Evolutionary conservation across 2,113 vertebrate genomes (phyloP).

Genomic region (Planiliza haematocheilus): DNA sequence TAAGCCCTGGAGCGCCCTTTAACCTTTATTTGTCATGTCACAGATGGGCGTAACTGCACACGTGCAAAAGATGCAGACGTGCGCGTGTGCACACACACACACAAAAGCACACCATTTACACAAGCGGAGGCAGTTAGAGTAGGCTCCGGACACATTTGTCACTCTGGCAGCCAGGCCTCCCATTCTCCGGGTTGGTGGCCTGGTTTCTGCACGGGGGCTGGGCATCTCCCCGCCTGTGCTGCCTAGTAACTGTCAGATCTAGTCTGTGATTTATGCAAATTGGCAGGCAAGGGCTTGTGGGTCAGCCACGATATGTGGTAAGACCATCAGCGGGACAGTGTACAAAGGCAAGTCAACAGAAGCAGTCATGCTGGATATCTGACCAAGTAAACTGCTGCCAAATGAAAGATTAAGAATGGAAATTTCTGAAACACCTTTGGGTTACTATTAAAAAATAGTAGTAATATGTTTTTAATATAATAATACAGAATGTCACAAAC

Average conservation of each 20-base stretch:
- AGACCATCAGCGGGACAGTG: conserved; percentile 65
- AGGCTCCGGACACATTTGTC: conserved; percentile 79
- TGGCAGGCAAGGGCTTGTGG: conserved; percentile 76
- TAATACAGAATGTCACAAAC: background rate
- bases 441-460: background rate
- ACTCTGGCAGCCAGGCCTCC: conserved; percentile 74
- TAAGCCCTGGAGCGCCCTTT: conserved; percentile 32
- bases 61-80: conserved; percentile 31
- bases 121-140: conserved; percentile 67
- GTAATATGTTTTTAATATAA: too few relatives aligned
- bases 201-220: conserved; percentile 77
- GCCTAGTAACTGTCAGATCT: conserved; percentile 82
- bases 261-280: conserved; percentile 84
- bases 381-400: background rate
- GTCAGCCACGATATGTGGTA: conserved; percentile 74
- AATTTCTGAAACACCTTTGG: background rate
- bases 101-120: conserved; percentile 30
- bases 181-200: conserved; percentile 80
- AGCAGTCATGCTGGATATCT: conserved; percentile 27
- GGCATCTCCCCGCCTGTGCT: conserved; percentile 70
- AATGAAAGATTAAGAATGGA: background rate
- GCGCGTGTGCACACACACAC: conserved; percentile 13
- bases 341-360: conserved; percentile 56
- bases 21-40: conserved; percentile 55
- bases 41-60: conserved; percentile 5